Evolutionary conservation across 2,797 vertebrate species (phyloP), one percentile per base, ranked within the genome.

Genomic region (Crenichthys baileyi): DNA sequence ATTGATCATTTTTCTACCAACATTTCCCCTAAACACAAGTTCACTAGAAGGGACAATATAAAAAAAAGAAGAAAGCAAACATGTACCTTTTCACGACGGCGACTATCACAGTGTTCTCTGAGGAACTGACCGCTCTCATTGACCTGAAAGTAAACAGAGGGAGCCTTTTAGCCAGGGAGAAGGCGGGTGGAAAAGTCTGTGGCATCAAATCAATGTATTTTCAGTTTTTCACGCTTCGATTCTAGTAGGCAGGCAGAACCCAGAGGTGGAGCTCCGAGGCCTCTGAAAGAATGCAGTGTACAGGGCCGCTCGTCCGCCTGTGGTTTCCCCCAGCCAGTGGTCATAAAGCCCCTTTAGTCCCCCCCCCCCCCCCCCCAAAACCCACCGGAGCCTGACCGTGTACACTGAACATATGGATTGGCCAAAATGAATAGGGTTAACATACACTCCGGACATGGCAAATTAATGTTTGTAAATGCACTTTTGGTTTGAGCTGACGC

Each of bases 31-130:
- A 48, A 77, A 78, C 29, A 83, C 74, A 36, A 79, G 79, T 29
- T 60, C 72, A 51, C 29, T 36, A 70, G 41, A 78, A 83, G 58
- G 78, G 15, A 76, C 63, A 73, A 61, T 2, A 13, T 55, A 44
- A 39, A 63, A 77, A 77, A 53, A 67, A n/a, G 46, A 24, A 73
- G 76, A 70, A 70, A 55, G 6, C 4, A n/a, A 39, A 76, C 71
- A 89, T 91, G 7, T 97, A 99, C 98, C 96, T 98, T 95, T 97
- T 96, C 90, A 99, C 97, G 87, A 99, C 98, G 85, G 97, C 98
- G 92, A 99, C 95, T 91, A 99, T 98, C 93, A 99, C 97, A 94
- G 98, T 96, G 90, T 98, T 97, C 96, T 98, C 97, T 92, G 98
- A 97, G 85, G 95, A 95, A 94, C 96, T 96, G 48, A 94, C 96